Evolutionary conservation across 53 echinoderm and acorn worm genomes (phyloP), one percentile per base, ranked within the genome.

Genomic region (Astropecten irregularis): DNA sequence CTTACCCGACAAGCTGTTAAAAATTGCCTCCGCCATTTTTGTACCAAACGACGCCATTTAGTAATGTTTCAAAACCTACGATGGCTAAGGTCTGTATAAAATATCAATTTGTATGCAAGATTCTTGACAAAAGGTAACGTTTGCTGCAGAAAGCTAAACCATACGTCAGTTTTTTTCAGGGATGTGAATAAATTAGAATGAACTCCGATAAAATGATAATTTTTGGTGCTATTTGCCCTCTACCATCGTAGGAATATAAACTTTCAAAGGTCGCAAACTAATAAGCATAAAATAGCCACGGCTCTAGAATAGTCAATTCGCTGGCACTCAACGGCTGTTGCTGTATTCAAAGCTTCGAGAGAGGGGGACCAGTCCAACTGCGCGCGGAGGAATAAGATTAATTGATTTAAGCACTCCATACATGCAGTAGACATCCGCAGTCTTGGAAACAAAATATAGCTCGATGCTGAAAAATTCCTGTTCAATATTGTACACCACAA

Each of bases 221-320:
- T n/a, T n/a, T n/a, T n/a, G n/a, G n/a, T n/a, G n/a, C n/a, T n/a
- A n/a, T n/a, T n/a, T n/a, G n/a, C n/a, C 42, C 42, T 8, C 6
- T 42, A 11, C 42, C 6, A 8, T 42, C 42, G 42, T 42, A 11
- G 79, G 61, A 79, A 79, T 42, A 60, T 13, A 62, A 79, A 47
- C n/a, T n/a, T 7, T 35, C 10, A 19, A 40, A 35, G 35, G 19
- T 37, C 38, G 19, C 36, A 76, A 61, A 79, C 79, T 79, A 79
- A 79, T 79, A 79, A 61, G 79, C 79, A 79, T 79, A 79, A 79
- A 79, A 79, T 79, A 79, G 79, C 63, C 49, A 79, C 79, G 30
- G 47, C 60, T 42, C 79, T 2, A 20, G 60, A 38, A 36, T n/a
- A 40, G 31, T 66, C n/a, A n/a, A n/a, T n/a, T 56, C 76, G 76